A percentile compares a stretch with the other conserved stretches of the same genome.
Evolutionary conservation across 2,888 invertebrate species (phyloP).

Genomic region (Apodemia zela): DNA sequence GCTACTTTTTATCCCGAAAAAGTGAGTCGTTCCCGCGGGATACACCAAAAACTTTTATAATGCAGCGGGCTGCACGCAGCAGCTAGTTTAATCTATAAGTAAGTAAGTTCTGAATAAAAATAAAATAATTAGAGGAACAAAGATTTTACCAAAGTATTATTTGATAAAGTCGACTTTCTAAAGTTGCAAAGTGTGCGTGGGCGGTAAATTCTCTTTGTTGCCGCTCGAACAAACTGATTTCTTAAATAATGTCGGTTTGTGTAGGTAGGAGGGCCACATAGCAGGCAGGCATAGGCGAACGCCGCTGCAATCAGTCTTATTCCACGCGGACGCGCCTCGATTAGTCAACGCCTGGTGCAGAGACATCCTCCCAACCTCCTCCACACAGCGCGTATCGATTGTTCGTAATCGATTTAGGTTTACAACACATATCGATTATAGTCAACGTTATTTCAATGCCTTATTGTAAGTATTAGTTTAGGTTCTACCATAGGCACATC

Average conservation of each 20-base stretch:
- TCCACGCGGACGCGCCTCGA: slow-evolving; percentile 77
- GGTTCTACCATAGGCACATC: background rate
- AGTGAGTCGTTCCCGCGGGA: too few species aligned
- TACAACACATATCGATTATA: slow-evolving; percentile 57
- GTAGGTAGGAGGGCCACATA: slow-evolving; percentile 72
- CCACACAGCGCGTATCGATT: slow-evolving; percentile 66
- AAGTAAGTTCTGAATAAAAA: background rate
- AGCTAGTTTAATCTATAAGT: too few species aligned
- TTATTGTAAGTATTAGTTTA: slow-evolving; percentile 18
- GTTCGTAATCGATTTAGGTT: slow-evolving; percentile 68
- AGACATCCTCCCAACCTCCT: slow-evolving; percentile 67
- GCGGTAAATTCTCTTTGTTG: slow-evolving; percentile 73
- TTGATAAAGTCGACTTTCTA: slow-evolving; percentile 15
- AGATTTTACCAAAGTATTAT: slow-evolving; percentile 17
- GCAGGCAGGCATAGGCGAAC: slow-evolving; percentile 58
- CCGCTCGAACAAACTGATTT: slow-evolving; percentile 74
- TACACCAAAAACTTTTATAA: too few species aligned
- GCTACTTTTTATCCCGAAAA: too few species aligned
- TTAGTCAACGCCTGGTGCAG: slow-evolving; percentile 79
- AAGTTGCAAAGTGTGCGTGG: slow-evolving; percentile 40
- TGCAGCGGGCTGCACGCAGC: too few species aligned
- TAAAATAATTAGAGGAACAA: background rate
- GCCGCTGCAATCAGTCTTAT: slow-evolving; percentile 76
- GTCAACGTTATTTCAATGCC: slow-evolving; percentile 18
- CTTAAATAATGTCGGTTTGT: slow-evolving; percentile 76